Conservation (phyloP, 2,113 vertebrate genomes). For the Urocolius indicus region DNA sequence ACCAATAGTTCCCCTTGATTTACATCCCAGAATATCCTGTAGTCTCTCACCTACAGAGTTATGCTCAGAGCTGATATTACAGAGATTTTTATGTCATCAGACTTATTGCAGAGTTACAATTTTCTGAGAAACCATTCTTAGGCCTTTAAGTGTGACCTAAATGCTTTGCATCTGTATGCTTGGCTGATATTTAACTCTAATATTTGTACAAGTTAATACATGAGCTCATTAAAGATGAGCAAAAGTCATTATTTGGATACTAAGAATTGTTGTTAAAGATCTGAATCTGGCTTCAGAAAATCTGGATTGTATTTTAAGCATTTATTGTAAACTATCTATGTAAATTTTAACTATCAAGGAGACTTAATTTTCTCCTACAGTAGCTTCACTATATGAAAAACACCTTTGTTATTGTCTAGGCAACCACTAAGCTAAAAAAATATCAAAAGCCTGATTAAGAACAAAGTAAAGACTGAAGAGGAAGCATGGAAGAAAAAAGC, state of each 20-base stretch:
- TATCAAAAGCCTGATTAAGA: background rate
- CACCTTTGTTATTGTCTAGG: background rate
- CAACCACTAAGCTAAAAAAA: background rate
- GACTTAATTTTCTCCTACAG: background rate
- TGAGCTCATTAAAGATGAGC: background rate
- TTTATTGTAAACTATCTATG: background rate
- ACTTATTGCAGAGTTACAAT: background rate
- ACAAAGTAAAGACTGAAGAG: background rate
- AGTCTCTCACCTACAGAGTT: background rate
- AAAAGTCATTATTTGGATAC: background rate
- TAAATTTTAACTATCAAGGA: background rate
- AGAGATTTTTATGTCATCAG: background rate
- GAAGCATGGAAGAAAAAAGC: background rate
- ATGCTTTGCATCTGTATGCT: background rate
- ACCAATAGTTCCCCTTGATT: background rate
- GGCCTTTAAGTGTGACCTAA: background rate
- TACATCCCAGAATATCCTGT: background rate
- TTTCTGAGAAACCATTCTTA: background rate
- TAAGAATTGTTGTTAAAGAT: constrained; percentile 14
- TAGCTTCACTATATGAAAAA: background rate
- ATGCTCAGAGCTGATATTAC: background rate
- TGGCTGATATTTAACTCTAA: background rate
- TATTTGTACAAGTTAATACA: constrained; percentile 28
- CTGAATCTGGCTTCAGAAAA: background rate
- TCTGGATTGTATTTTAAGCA: background rate